Evolutionary conservation across 2,113 vertebrate species (phyloP), one percentile per base, ranked within the genome.

Genomic region (Taurulus bubalis): DNA sequence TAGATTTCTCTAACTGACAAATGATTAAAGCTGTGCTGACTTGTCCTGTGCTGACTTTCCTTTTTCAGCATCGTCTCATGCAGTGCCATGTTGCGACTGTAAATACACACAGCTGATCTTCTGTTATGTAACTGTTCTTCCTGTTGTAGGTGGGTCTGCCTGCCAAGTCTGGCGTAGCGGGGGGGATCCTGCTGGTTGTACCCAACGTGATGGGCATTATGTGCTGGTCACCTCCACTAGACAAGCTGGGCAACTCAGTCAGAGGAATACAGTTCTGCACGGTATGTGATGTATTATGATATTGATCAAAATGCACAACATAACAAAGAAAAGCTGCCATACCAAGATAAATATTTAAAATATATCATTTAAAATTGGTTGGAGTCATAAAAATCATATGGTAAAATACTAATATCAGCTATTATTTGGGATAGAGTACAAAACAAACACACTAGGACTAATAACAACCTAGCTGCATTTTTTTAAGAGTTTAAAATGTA

Each of bases 161-260:
- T 28, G 97, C 98, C 82, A 99, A 99, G 92, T 99, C 98, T 26
- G 98, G 98, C 71, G 98, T 99, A 85, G 85, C 98, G 30, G 98
- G 98, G 12, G 98, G 98, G 3, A 99, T 99, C 94, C 95, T 99
- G 85, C 92, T 99, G 92, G 98, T 99, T 47, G 98, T 99, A 36
- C 98, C 98, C 77, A 99, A 99, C 26, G 98, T 99, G 79, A 99
- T 99, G 98, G 98, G 98, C 28, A 95, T 99, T 76, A 96, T 99
- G 98, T 99, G 98, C 92, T 99, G 98, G 98, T 98, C 98, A 45
- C 98, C 98, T 79, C 96, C 98, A 5, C 92, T 99, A 73, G 98
- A 99, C 94, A 98, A 98, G 88, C 95, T 99, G 94, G 98, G 98
- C 84, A 99, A 99, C 94, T 99, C 98, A 0, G 97, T 99, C 64